These are phyloP conservation scores for Quadriops clusia DNA, from an alignment of 2,888 invertebrate species.

Conservation along the genomic window DNA sequence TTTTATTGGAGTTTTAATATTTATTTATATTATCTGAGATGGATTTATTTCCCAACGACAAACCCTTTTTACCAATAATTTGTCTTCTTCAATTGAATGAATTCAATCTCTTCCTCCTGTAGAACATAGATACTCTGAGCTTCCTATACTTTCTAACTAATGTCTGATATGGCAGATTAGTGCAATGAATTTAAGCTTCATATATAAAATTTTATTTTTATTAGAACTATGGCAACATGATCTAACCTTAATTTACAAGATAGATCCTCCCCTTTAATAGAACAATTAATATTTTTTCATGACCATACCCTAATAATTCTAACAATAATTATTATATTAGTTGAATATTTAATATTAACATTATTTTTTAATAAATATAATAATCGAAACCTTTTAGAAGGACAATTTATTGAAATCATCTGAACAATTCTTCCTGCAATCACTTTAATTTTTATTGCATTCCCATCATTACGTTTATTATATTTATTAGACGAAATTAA, in stretches of 20 bases:
- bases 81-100: constrained; percentile 51
- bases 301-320: constrained; percentile 50
- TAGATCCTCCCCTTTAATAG: constrained; percentile 50
- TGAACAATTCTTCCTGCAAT: constrained; percentile 51
- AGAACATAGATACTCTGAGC: constrained; percentile 48
- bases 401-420: constrained; percentile 51
- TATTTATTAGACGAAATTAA: constrained; percentile 52
- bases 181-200: constrained; percentile 56
- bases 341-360: constrained; percentile 44
- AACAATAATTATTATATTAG: constrained; percentile 48
- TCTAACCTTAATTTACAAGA: constrained; percentile 47
- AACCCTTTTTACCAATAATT: constrained; percentile 39
- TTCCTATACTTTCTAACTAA: constrained; percentile 46
- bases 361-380: constrained; percentile 46
- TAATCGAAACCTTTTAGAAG: constrained; percentile 46
- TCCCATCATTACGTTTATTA: constrained; percentile 48
- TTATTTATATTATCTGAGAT: constrained; percentile 53
- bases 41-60: constrained; percentile 43
- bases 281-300: constrained; percentile 53
- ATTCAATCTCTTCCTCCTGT: constrained; percentile 44
- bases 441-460: constrained; percentile 49
- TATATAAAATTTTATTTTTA: constrained; percentile 50
- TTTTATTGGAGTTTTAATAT: constrained; percentile 43
- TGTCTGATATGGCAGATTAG: constrained; percentile 51
- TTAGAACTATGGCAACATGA: constrained; percentile 51